phyloP scores from a whole-genome alignment of 2,888 invertebrate genomes.

The Auanema freiburgensis region DNA sequence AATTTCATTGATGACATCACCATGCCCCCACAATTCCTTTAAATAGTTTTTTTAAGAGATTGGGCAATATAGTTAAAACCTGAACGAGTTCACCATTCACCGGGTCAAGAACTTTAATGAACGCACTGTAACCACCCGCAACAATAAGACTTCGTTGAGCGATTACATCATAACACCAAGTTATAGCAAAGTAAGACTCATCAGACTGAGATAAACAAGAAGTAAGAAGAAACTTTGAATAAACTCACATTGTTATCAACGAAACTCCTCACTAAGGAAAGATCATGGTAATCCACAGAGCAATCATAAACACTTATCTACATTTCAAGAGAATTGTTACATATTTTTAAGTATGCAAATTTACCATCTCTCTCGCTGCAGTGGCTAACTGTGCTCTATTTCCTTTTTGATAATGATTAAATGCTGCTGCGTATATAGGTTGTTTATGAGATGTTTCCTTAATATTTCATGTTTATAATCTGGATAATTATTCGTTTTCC shows the following conservation, averaged over 20 bases:
- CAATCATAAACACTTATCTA: constrained; percentile 2
- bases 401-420: constrained; percentile 7
- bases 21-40: constrained; percentile 41
- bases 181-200: constrained; percentile 24
- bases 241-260: constrained; percentile 17
- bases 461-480: not conserved
- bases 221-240: not conserved
- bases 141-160: constrained; percentile 3
- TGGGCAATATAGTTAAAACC: not conserved
- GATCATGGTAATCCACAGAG: not conserved
- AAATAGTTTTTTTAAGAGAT: constrained; percentile 9
- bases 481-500: no score
- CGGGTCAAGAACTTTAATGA: constrained; percentile 18
- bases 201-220: constrained; percentile 10
- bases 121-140: constrained; percentile 11
- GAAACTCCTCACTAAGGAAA: constrained; percentile 5
- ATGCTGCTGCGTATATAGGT: constrained; percentile 16
- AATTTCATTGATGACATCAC: constrained; percentile 53
- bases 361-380: constrained; percentile 11
- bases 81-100: not conserved
- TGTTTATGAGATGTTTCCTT: constrained; percentile 1
- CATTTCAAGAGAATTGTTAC: not conserved
- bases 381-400: constrained; percentile 9
- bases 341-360: not conserved
- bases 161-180: constrained; percentile 26